Evolutionary conservation across 92 coral and sea anemone species (phyloP).

Genomic region (Umimayanthus kanabou): DNA sequence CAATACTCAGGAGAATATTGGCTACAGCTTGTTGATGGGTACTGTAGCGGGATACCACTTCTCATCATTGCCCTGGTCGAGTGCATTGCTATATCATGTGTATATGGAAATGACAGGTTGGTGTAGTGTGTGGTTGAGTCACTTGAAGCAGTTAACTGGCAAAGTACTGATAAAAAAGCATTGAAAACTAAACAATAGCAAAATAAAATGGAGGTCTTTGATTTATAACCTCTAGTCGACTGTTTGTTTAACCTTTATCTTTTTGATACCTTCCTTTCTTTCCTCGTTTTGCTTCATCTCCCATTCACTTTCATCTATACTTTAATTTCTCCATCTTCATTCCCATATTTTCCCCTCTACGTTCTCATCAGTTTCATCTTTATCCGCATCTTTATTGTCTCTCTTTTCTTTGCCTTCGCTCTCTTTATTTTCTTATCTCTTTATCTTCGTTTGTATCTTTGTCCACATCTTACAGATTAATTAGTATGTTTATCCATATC

Average conservation of each 20-base stretch:
- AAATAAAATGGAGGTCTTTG: no score
- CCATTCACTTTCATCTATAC: neutral
- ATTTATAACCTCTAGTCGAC: no score
- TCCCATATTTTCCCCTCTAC: neutral
- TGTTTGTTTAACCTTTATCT: no score
- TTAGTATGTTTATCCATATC: neutral
- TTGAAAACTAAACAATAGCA: no score
- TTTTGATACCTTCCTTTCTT: no score
- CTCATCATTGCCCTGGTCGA: slow-evolving; percentile 94
- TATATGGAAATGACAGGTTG: slow-evolving; percentile 95
- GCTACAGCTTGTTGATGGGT: slow-evolving; percentile 78
- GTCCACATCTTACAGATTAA: no score
- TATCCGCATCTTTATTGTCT: neutral
- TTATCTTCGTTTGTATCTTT: no score
- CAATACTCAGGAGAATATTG: slow-evolving; percentile 92
- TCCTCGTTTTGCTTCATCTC: neutral
- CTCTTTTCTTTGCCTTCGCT: neutral
- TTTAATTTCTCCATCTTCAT: neutral
- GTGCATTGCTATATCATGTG: slow-evolving; percentile 83
- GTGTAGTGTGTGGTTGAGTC: neutral
- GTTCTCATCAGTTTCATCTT: neutral
- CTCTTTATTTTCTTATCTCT: neutral
- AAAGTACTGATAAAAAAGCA: neutral
- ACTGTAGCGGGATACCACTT: slow-evolving; percentile 95
- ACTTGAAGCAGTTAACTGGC: neutral